Percentiles rank a stretch among this genome's conserved stretches.
Conservation (phyloP, 2,113 vertebrate species). For the Propithecus coquereli region DNA sequence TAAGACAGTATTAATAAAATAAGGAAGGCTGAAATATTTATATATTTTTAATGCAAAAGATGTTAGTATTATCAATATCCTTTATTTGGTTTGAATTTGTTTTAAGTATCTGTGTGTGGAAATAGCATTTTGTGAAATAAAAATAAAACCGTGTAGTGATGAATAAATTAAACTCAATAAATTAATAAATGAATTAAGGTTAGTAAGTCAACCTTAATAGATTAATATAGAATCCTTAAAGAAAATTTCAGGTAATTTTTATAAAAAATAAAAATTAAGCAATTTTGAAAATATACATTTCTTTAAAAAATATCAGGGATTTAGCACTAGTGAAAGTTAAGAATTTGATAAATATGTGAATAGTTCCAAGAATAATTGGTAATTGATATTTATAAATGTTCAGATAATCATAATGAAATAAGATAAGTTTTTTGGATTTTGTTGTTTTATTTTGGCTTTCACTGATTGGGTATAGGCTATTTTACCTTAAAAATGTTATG, state of each 20-base stretch:
- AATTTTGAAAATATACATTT: neutral
- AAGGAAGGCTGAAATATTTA: neutral
- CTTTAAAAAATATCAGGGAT: neutral
- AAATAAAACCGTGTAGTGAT: neutral
- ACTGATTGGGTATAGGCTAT: neutral
- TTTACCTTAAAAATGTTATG: neutral
- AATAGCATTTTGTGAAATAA: neutral
- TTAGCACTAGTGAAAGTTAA: neutral
- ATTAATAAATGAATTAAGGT: neutral
- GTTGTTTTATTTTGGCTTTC: neutral
- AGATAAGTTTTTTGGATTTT: neutral
- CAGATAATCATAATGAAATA: neutral
- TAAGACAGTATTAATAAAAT: neutral
- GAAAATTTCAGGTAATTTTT: neutral
- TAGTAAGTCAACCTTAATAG: neutral
- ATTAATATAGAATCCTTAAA: neutral
- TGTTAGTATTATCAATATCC: neutral
- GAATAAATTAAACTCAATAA: neutral
- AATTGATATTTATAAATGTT: neutral
- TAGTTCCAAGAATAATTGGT: neutral
- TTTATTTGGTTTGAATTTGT: neutral
- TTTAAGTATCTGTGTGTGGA: neutral
- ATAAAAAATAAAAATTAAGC: neutral
- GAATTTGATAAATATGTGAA: neutral
- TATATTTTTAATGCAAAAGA: neutral